Conservation (phyloP, 2,888 invertebrate genomes). For the Cosmia trapezina region DNA sequence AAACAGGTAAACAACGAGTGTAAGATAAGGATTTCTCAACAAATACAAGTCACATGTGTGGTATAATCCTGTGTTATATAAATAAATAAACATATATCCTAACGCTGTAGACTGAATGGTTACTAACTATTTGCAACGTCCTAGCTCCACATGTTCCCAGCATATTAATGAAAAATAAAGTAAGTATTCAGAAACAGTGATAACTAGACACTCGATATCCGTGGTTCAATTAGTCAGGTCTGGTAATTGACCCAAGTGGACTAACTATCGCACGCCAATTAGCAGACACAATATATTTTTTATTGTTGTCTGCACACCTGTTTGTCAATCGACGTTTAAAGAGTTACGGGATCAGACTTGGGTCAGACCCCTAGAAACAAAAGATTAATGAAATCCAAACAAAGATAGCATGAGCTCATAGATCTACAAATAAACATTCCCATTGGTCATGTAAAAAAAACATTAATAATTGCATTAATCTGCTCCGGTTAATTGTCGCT, state of each 20-base stretch:
- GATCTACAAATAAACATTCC: background rate
- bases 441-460: too few species aligned
- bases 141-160: background rate
- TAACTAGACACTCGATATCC: too few species aligned
- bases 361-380: background rate
- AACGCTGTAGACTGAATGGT: constrained; percentile 5
- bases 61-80: constrained; percentile 11
- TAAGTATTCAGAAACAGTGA: background rate
- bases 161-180: too few species aligned
- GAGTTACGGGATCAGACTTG: background rate
- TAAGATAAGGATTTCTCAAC: constrained; percentile 51
- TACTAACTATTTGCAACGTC: background rate
- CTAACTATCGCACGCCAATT: too few species aligned
- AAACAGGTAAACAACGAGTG: constrained; percentile 33
- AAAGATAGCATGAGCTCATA: background rate
- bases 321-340: too few species aligned
- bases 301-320: too few species aligned
- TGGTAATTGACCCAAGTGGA: background rate
- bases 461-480: background rate
- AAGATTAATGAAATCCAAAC: background rate
- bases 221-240: background rate
- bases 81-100: background rate
- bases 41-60: constrained; percentile 22
- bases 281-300: too few species aligned
- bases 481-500: background rate